Base-by-base conservation (phyloP, 2,888 invertebrate species). In the Apodemia mormo region DNA sequence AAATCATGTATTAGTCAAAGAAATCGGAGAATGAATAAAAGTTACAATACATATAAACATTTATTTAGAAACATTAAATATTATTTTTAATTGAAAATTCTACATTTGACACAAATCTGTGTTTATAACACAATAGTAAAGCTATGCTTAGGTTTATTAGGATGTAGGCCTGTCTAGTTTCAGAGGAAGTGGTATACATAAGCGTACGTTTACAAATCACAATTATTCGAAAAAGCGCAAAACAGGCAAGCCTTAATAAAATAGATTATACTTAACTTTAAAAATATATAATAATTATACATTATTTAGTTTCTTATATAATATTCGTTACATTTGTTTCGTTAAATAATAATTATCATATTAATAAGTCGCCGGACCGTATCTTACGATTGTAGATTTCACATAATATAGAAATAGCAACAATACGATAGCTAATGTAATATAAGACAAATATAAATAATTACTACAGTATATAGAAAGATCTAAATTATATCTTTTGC, bases 171-270 rank as follows among this genome's bases (percentile, higher is more conserved):
- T 68, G 70, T 72, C 67, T 71, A 72, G 69, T 74, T 49, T 70
- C 68, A 52, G 56, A 67, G 68, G 70, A 70, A 69, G 71, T 71
- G 43, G 68, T 70, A 66, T 78, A 85, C 56, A 56, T 74, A 75
- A 87, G 87, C 88, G 85, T 88, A 85, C 74, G 81, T 86, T 88
- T 86, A 89, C 89, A 84, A 79, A 81, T 80, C 68, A 66, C 75
- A 79, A 71, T 69, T 58, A 66, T 71, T 72, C 58, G 66, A 69
- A 71, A 67, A 72, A 71, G 65, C 67, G 69, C 65, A 54, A 65
- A 68, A 71, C 52, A 70, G 67, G 61, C 14, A 64, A 64, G 61
- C 61, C 37, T 37, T 37, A 64, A 64, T 64, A 33, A 64, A 64
- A 64, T 64, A 64, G 33, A 64, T 64, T 54, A 37, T 64, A 71